Conservation (phyloP, 2,797 vertebrate genomes). For the Chaenodraco wilsoni region DNA sequence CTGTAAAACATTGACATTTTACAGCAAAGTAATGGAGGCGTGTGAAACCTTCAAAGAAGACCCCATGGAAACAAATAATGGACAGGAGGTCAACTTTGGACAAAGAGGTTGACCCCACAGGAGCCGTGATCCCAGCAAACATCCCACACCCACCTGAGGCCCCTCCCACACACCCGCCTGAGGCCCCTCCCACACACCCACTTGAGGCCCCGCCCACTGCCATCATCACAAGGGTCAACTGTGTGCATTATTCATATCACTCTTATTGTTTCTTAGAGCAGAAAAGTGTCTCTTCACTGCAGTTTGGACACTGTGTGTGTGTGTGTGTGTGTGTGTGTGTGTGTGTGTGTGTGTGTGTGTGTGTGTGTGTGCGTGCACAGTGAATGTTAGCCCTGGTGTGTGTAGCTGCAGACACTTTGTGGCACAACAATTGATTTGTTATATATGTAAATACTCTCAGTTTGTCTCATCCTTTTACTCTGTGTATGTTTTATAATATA, state of each 20-base stretch:
- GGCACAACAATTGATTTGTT: constrained; percentile 64
- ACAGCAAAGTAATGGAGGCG: constrained; percentile 95
- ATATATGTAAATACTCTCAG: constrained; percentile 80
- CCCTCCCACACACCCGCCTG: constrained; percentile 54
- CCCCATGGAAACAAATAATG: constrained; percentile 92
- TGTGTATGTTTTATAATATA: constrained; percentile 79
- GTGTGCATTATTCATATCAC: constrained; percentile 60
- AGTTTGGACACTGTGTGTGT: no score
- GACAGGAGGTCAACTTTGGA: constrained; percentile 85
- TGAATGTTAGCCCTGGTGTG: constrained; percentile 53
- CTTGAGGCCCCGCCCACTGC: constrained; percentile 52
- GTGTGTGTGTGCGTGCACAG: constrained; percentile 12
- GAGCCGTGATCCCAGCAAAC: constrained; percentile 27
- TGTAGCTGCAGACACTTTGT: constrained; percentile 41
- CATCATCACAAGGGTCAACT: constrained; percentile 64
- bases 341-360: no score
- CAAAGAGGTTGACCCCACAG: constrained; percentile 67
- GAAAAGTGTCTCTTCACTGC: constrained; percentile 31
- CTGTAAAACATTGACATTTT: constrained; percentile 13
- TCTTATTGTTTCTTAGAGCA: constrained; percentile 64
- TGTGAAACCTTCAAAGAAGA: constrained; percentile 96
- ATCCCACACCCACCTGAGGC: constrained; percentile 47
- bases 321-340: background rate
- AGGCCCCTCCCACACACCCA: constrained; percentile 56
- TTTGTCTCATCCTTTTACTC: constrained; percentile 74